Percentiles rank a stretch among this genome's conserved stretches.
Conservation (phyloP, 2,797 vertebrate genomes). For the Rousettus madagascariensis region DNA sequence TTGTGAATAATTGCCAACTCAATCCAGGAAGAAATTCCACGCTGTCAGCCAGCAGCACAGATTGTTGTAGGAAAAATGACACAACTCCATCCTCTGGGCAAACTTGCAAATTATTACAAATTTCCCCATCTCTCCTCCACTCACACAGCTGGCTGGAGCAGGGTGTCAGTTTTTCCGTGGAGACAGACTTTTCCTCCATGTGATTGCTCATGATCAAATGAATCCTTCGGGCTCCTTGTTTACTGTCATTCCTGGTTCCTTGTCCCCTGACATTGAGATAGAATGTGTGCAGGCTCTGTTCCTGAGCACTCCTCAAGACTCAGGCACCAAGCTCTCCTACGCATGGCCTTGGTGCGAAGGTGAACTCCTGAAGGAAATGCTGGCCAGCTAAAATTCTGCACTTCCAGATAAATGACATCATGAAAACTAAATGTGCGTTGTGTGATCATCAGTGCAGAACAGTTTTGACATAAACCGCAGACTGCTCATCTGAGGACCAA, state of each 20-base stretch:
- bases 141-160: constrained; percentile 62
- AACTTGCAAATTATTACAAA: constrained; percentile 65
- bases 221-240: neutral
- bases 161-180: constrained; percentile 57
- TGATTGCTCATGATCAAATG: neutral
- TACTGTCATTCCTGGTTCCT: neutral
- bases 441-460: neutral
- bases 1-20: constrained; percentile 34
- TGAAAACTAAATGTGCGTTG: neutral
- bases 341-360: neutral
- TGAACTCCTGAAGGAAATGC: neutral
- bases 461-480: neutral
- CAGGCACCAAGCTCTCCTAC: neutral
- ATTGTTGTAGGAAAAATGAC: constrained; percentile 68
- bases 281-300: neutral
- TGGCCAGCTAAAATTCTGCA: neutral
- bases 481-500: neutral
- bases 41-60: constrained; percentile 68
- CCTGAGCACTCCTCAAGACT: neutral
- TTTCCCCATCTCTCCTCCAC: constrained; percentile 18
- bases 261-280: neutral
- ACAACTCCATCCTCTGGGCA: constrained; percentile 68
- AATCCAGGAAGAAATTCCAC: constrained; percentile 66
- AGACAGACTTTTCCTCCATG: neutral
- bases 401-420: neutral